Evolutionary conservation across 2,113 vertebrate species (phyloP).

Genomic region (Thalassarche chlororhynchos): DNA sequence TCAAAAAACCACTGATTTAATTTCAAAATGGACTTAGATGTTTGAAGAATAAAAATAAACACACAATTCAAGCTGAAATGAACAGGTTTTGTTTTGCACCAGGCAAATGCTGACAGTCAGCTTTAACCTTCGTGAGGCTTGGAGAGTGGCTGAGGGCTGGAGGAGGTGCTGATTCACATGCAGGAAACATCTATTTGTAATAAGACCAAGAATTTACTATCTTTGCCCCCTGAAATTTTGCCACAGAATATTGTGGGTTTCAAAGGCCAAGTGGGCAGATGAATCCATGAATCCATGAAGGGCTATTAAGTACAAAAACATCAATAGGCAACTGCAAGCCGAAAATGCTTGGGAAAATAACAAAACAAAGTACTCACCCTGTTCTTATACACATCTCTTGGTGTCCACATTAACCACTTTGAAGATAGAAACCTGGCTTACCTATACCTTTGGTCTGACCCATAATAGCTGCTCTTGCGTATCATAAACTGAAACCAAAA

Average conservation of each 20-base stretch:
- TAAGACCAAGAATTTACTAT: not conserved
- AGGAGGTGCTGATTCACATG: not conserved
- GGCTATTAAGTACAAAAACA: not conserved
- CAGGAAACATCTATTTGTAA: not conserved
- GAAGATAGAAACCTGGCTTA: not conserved
- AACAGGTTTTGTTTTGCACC: not conserved
- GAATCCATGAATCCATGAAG: not conserved
- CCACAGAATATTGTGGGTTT: not conserved
- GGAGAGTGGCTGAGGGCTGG: not conserved
- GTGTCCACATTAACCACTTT: not conserved
- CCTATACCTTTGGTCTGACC: not conserved
- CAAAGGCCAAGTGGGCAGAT: not conserved
- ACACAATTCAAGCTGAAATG: not conserved
- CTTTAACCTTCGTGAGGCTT: not conserved
- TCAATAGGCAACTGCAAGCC: not conserved
- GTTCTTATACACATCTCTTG: not conserved
- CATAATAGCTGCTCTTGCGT: not conserved
- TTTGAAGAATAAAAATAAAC: not conserved
- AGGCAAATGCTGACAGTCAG: not conserved
- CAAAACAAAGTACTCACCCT: not conserved
- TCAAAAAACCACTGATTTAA: not conserved
- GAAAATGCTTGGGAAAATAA: not conserved
- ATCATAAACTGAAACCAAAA: not conserved
- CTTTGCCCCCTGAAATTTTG: slow-evolving; percentile 3
- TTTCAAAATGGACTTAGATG: not conserved